Evolutionary conservation across 2,113 vertebrate genomes (phyloP), one percentile per base, ranked within the genome.

Genomic region (Machaerirhynchus nigripectus): DNA sequence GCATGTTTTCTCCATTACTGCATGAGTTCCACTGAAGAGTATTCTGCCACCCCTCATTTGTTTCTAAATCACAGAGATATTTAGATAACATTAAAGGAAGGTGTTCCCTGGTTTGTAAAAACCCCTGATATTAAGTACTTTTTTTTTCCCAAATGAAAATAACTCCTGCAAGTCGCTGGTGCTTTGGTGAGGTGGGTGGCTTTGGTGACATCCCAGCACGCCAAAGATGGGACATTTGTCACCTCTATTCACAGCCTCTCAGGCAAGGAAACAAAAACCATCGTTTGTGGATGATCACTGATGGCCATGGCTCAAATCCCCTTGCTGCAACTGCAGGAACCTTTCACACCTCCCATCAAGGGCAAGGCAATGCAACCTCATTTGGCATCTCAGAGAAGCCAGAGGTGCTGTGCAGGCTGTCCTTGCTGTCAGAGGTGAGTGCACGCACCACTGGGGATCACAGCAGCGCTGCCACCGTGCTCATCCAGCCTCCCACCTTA

Each of bases 381-480:
- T 23, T 15, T 16, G 22, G 18, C 13, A 7, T n/a, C 80, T 55
- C 44, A 14, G 47, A 50, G 42, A 14, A 40, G 74, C 24, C 44
- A 30, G 59, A 60, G 53, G 20, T 50, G 55, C 53, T n/a, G 59
- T 3, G 1, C 13, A 1, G 64, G 44, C 63, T 73, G 31, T 37
- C 20, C 13, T 27, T 40, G 24, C 74, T 73, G 44, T 14, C 4
- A 0, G 44, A n/a, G 12, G 13, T 2, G 35, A 49, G 20, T 3
- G 12, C 13, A 12, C 1, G 4, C 63, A 31, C 31, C 1, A 0
- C 2, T 4, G 2, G 33, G 39, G 33, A 44, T 22, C 2, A 3
- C 33, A 30, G 87, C 24, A 63, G 64, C 1, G 1, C 69, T 87
- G 39, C 24, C 53, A 76, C 63, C 1, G 0, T 3, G 39, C 37